Evolutionary conservation across 2,888 invertebrate species (phyloP), one percentile per base, ranked within the genome.

Genomic region (Seira musarum): DNA sequence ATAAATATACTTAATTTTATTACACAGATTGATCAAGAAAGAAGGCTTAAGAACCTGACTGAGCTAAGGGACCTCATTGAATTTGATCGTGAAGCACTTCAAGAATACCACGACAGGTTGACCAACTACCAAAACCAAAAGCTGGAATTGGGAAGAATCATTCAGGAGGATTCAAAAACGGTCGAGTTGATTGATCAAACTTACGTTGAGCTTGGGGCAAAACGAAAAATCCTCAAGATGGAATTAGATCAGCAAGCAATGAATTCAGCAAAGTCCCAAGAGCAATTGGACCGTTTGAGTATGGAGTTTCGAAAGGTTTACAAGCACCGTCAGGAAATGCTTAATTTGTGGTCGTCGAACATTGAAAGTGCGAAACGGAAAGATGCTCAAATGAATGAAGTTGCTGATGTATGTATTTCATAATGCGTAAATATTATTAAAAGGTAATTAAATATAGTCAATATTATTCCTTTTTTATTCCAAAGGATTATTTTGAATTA

Each of bases 241-340:
- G 77, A 80, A 25, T 61, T 83, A 13, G 82, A 83, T 25, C 76
- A 71, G 19, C 63, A 81, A 69, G 80, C 82, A 53, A 83, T 83
- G 82, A 78, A 71, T n/a, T 81, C 80, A 3, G 61, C 73, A 5
- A 83, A 83, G 71, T 80, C 69, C 57, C 82, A 83, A 30, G 82
- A 83, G 24, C 80, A 80, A 24, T 71, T 83, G 22, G 80, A 80
- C 60, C 63, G 82, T 24, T 53, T 78, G 0, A 70, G 75, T n/a
- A 60, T 74, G 13, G 82, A 83, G 49, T 83, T 79, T 60, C 70
- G 82, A 19, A 83, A 81, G 25, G 80, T 83, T 0, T 78, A 83
- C 46, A 46, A 73, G 0, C 82, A 83, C 25, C 17, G 78, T 24
- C 61, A 74, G 35, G 78, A 77, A 40, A 80, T 83, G 80, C 46